Percentiles rank a stretch among this genome's conserved stretches.
These are phyloP conservation scores for Hylaeus volcanicus DNA, from an alignment of 1,140 invertebrate genomes.

Conservation along the genomic window DNA sequence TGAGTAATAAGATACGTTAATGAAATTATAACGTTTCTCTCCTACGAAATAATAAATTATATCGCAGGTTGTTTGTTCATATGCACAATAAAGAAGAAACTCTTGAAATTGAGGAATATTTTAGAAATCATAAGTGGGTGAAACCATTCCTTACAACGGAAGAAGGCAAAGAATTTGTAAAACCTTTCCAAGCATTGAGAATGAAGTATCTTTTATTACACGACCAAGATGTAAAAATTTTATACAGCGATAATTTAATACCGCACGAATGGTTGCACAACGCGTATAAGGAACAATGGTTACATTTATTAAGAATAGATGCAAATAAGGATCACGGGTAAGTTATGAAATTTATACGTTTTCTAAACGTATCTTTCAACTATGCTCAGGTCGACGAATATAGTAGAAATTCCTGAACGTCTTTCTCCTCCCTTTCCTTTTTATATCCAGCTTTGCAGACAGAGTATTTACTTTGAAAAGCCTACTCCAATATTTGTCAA, in stretches of 20 bases:
- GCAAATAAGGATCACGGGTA: constrained; percentile 87
- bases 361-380: constrained; percentile 19
- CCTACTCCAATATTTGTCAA: constrained; percentile 50
- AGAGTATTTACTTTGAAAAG: constrained; percentile 50
- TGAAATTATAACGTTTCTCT: neutral
- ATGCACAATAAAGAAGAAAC: constrained; percentile 69
- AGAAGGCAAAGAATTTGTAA: constrained; percentile 82
- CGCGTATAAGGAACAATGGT: constrained; percentile 86
- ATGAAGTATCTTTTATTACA: constrained; percentile 87
- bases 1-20: constrained; percentile 62
- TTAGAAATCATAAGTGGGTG: constrained; percentile 73
- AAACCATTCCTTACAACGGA: constrained; percentile 83
- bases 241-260: constrained; percentile 87
- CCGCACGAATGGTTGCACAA: constrained; percentile 85
- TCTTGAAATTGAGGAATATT: constrained; percentile 79
- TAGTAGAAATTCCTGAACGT: constrained; percentile 50
- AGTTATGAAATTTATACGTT: constrained; percentile 51
- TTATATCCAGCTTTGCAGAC: constrained; percentile 57
- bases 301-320: constrained; percentile 86
- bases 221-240: constrained; percentile 85
- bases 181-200: constrained; percentile 85
- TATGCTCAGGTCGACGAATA: constrained; percentile 26
- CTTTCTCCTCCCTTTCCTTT: constrained; percentile 41
- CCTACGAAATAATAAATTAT: neutral
- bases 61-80: constrained; percentile 73